Conservation (phyloP, 2,113 vertebrate species). For the Thinocorus orbignyianus region DNA sequence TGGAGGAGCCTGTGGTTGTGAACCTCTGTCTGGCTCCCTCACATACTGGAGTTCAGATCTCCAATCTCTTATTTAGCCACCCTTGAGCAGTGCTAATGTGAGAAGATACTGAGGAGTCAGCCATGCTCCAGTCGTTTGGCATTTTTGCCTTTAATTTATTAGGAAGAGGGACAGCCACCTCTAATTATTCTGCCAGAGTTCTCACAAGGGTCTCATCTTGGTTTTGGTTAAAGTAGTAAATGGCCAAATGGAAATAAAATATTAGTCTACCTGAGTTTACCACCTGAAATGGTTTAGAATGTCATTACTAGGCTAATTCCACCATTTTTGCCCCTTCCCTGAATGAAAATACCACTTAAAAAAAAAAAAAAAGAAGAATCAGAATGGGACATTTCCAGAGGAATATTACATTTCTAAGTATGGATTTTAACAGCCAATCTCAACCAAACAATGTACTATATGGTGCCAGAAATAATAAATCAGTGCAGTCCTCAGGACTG, state of each 20-base stretch:
- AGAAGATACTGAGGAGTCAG: not conserved
- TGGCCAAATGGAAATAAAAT: not conserved
- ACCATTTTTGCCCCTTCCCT: not conserved
- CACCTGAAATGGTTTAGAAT: constrained; percentile 31
- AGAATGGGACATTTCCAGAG: constrained; percentile 30
- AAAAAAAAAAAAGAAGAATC: not conserved
- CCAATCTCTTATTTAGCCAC: not conserved
- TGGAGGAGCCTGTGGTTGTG: fast-evolving
- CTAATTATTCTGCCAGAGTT: not conserved
- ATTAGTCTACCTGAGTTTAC: not conserved
- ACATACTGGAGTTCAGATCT: fast-evolving
- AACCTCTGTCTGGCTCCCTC: not conserved
- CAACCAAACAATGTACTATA: constrained; percentile 15
- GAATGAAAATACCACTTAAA: constrained; percentile 1
- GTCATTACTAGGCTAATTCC: not conserved
- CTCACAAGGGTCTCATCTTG: not conserved
- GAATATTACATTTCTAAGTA: constrained; percentile 49
- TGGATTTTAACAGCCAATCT: constrained; percentile 49
- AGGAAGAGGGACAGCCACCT: not conserved
- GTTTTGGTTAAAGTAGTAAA: not conserved
- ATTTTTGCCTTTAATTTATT: not conserved
- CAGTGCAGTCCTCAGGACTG: not conserved
- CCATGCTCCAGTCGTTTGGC: not conserved
- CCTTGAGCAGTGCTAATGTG: not conserved
- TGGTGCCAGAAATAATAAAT: constrained; percentile 47